Evolutionary conservation across 92 coral and sea anemone species (phyloP).

Genomic region (Desmophyllum pertusum): DNA sequence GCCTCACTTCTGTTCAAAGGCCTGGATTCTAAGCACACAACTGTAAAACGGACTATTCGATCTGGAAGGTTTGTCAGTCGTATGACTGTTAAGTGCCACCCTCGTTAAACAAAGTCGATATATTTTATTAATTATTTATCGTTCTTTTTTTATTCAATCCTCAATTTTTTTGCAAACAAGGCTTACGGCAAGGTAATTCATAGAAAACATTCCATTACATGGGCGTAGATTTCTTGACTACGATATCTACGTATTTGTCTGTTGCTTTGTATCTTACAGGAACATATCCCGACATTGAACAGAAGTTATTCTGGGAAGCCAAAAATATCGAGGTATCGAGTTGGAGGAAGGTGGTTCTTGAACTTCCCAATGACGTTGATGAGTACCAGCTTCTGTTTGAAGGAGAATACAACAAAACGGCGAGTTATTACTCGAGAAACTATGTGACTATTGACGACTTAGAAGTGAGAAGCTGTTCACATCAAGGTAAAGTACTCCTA

Average conservation of each 20-base stretch:
- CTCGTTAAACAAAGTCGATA: too few species aligned
- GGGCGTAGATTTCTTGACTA: too few species aligned
- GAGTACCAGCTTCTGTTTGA: conserved; percentile 41
- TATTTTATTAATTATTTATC: too few species aligned
- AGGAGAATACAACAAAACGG: conserved; percentile 32
- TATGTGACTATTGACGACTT: conserved; percentile 51
- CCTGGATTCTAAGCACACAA: too few species aligned
- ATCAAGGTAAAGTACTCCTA: not conserved
- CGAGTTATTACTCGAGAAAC: conserved; percentile 17
- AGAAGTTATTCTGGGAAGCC: not conserved
- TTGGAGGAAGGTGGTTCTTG: conserved; percentile 54
- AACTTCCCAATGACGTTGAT: conserved; percentile 32
- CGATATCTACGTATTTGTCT: not conserved
- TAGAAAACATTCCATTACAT: too few species aligned
- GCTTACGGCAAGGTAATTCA: too few species aligned
- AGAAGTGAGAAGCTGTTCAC: conserved; percentile 29
- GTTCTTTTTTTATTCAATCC: too few species aligned
- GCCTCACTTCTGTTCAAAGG: too few species aligned
- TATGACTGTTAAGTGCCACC: too few species aligned
- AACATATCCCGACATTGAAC: not conserved
- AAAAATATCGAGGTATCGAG: not conserved
- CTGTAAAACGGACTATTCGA: too few species aligned
- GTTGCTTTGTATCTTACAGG: not conserved
- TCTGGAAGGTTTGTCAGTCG: too few species aligned
- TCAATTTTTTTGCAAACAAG: too few species aligned